Evolutionary conservation across 2,113 vertebrate genomes (phyloP), one percentile per base, ranked within the genome.

Genomic region (Leucopsar rothschildi): DNA sequence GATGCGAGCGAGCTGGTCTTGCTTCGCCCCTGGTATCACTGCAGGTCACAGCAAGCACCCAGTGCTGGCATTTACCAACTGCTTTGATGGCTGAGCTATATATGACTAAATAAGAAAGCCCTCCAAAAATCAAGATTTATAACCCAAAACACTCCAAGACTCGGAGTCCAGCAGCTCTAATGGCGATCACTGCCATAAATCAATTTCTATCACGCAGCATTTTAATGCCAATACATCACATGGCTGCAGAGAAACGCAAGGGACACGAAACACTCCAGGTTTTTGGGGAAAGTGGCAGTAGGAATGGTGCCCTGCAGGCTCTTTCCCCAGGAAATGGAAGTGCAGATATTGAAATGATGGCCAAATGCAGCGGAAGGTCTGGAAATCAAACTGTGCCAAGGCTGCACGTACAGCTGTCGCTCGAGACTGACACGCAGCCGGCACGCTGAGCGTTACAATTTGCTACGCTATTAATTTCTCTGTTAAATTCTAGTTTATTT

Each of bases 401-500:
- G 87, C 82, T 55, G 77, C 70, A 47, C 5, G 0, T 31, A 47
- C 57, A 69, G 78, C 71, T 88, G 71, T 6, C 71, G 14, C 27
- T 28, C 20, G 56, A 29, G 42, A 16, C 83, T 12, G 47, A 55
- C 33, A 13, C 0, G 25, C 76, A 72, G 86, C 55, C 24, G 3
- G n/a, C 1, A 2, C 2, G 3, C 91, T n/a, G 52, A 80, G 78
- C 4, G 4, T 39, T 33, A 50, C 73, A 0, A 77, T 86, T 92
- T 42, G 86, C 78, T 33, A 80, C 7, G 13, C 91, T 88, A 80
- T 86, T 93, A 61, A 95, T 95, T 95, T 75, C 75, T 93, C 79
- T 15, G 60, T 61, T 90, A 75, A 82, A 76, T 88, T 86, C 85
- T 29, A 81, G 92, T 65, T 19, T 71, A 31, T 82, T 82, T 82